These are phyloP conservation scores for Stenichneumon culpator DNA, from an alignment of 2,888 invertebrate genomes.

Conservation along the genomic window DNA sequence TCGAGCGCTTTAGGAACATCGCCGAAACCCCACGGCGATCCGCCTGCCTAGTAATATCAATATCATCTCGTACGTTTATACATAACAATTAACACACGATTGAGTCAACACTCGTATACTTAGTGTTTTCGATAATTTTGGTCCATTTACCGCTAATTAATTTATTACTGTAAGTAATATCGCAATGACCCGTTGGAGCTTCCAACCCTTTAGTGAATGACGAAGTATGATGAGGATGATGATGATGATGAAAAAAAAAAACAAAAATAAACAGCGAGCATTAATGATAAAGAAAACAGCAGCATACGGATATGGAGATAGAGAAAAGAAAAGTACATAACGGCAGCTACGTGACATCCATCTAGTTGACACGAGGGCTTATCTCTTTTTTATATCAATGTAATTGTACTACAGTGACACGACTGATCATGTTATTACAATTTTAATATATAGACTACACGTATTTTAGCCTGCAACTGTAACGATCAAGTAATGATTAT, in stretches of 20 bases:
- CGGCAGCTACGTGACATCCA: conserved; percentile 76
- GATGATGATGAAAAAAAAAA: conserved; percentile 60
- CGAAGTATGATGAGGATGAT: conserved; percentile 42
- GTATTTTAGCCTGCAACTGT: conserved; percentile 82
- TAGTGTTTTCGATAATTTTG: conserved; percentile 81
- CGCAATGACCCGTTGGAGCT: conserved; percentile 73
- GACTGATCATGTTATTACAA: conserved; percentile 81
- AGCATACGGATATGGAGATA: conserved; percentile 45
- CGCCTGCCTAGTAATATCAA: conserved; percentile 73
- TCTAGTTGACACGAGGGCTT: conserved; percentile 79
- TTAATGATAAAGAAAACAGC: conserved; percentile 35
- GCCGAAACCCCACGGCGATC: conserved; percentile 58
- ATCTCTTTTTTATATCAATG: conserved; percentile 79
- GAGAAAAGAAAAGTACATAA: conserved; percentile 53
- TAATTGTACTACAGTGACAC: conserved; percentile 80
- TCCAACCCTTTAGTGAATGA: conserved; percentile 69
- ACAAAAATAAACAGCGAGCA: conserved; percentile 67
- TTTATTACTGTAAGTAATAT: conserved; percentile 79
- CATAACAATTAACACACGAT: conserved; percentile 71
- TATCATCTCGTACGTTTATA: conserved; percentile 83
- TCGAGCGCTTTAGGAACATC: conserved; percentile 59
- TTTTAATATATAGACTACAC: conserved; percentile 76
- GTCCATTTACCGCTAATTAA: conserved; percentile 79
- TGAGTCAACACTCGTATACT: conserved; percentile 77
- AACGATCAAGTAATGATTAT: conserved; percentile 81